phyloP scores from a whole-genome alignment of 2,113 vertebrate genomes.

The Sinocyclocheilus maitianheensis region DNA sequence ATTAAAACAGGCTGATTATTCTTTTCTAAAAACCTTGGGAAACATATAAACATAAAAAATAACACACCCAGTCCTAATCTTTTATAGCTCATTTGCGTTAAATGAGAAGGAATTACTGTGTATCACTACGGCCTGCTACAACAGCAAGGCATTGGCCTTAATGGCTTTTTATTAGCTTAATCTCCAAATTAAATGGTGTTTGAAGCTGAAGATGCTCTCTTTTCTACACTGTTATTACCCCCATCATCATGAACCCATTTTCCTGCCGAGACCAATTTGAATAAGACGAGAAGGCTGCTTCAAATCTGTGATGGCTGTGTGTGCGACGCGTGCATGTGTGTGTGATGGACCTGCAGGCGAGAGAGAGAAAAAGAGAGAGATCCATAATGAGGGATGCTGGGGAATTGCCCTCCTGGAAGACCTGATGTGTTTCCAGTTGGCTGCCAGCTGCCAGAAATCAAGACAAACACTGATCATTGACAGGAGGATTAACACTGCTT shows the following conservation, averaged over 20 bases:
- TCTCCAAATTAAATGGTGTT: constrained; percentile 94
- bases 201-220: constrained; percentile 80
- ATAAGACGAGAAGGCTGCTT: constrained; percentile 91
- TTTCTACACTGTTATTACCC: constrained; percentile 85
- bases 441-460: constrained; percentile 97
- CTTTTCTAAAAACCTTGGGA: constrained; percentile 50
- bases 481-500: constrained; percentile 71
- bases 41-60: constrained; percentile 57
- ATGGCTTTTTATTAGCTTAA: constrained; percentile 92
- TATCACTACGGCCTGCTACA: constrained; percentile 85
- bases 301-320: constrained; percentile 80
- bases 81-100: constrained; percentile 91
- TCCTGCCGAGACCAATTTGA: constrained; percentile 97
- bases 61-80: constrained; percentile 65
- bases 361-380: constrained; percentile 75
- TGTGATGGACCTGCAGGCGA: constrained; percentile 87
- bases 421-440: constrained; percentile 95
- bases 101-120: constrained; percentile 88
- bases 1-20: constrained; percentile 45
- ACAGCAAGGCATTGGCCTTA: constrained; percentile 76
- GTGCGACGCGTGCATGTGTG: constrained; percentile 59
- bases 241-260: constrained; percentile 95
- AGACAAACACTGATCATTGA: constrained; percentile 96
- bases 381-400: constrained; percentile 97
- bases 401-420: constrained; percentile 92